Percentiles rank a stretch among this genome's conserved stretches.
Evolutionary conservation across 2,797 vertebrate species (phyloP).

Genomic region (Anas georgica): DNA sequence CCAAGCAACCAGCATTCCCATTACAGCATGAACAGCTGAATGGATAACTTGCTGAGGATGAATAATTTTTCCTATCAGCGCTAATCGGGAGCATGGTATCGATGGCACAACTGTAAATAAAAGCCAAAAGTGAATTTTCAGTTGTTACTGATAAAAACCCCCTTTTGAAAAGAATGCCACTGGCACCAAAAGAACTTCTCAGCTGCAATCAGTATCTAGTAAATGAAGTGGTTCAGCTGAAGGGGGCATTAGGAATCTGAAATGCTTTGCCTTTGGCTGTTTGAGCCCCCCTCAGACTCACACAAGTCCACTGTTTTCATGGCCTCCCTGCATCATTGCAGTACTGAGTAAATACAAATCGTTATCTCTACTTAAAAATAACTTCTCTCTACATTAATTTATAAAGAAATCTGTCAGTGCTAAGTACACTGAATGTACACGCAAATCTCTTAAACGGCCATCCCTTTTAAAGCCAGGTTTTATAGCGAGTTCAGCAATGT

Average conservation of each 20-base stretch:
- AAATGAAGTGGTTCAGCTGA: not conserved
- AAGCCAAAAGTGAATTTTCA: not conserved
- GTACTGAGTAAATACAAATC: not conserved
- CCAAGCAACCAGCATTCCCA: constrained; percentile 91
- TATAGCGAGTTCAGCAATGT: not conserved
- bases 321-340: not conserved
- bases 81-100: constrained; percentile 91
- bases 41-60: constrained; percentile 90
- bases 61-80: constrained; percentile 88
- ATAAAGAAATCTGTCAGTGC: not conserved
- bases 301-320: not conserved
- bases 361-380: not conserved
- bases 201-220: not conserved
- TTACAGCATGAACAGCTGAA: constrained; percentile 83
- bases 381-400: not conserved
- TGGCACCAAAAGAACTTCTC: not conserved
- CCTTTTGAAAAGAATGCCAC: not conserved
- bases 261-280: not conserved
- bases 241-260: not conserved
- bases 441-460: not conserved
- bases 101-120: constrained; percentile 87
- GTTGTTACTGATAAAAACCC: not conserved
- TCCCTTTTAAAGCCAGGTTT: not conserved
- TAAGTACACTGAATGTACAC: not conserved
- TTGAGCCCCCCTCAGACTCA: not conserved